Base-by-base conservation (phyloP, 2,113 vertebrate species). In the Archilochus colubris region DNA sequence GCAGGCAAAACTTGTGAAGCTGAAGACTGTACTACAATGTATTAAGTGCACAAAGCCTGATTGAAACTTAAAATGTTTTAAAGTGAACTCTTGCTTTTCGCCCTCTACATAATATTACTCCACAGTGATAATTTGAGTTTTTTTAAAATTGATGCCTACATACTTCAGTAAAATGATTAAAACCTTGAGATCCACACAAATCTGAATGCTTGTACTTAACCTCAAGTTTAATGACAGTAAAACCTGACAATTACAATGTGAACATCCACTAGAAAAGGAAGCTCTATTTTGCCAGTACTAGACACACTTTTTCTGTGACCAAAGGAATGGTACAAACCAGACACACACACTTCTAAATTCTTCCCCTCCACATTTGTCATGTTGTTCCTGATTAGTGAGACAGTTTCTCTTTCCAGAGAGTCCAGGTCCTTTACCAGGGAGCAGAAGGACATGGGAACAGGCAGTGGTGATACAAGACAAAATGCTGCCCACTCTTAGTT, bases 291-390 rank as follows among this genome's bases (percentile, higher is more conserved):
- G 62, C 70, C 46, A 79, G 22, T 55, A 44, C 2, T 23, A 94
- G 31, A 76, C 33, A 48, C 51, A 50, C 53, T 48, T 73, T 78
- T 68, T 57, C 40, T 73, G 36, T 61, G 40, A 76, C 74, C 62
- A 89, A 88, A 89, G 38, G 66, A 93, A 88, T 64, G 57, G 73
- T 50, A 88, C 33, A 84, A 93, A 54, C 57, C 55, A 91, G 74
- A 78, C 31, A 73, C 23, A 63, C 22, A 53, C 0, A 1, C 23
- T 76, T 24, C 25, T 67, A 43, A 85, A 76, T 79, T 85, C 12
- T 53, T 73, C 70, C 84, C 55, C 9, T 87, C 44, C 27, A 22
- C 46, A 58, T 74, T 33, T 79, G 54, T 85, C 69, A 90, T 6
- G 48, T n/a, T 82, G 16, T 74, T 83, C 55, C 80, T 92, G 73